phyloP scores from a whole-genome alignment of 2,797 vertebrate species.

The Pterois miles region DNA sequence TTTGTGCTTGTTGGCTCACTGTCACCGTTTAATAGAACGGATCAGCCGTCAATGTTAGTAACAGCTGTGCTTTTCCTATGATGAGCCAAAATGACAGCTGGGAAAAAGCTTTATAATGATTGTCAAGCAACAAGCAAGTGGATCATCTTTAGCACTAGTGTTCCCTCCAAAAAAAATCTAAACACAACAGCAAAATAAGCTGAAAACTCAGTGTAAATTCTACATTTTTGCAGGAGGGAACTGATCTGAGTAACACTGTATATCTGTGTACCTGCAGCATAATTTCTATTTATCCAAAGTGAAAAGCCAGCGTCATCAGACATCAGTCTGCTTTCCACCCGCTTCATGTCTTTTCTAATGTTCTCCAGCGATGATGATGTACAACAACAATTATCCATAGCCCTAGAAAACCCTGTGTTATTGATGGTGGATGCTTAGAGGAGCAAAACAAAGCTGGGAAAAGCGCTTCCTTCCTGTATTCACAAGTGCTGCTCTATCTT shows the following conservation, averaged over 20 bases:
- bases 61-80: background rate
- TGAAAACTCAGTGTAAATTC: background rate
- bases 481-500: constrained; percentile 50
- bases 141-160: background rate
- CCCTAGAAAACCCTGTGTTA: constrained; percentile 84
- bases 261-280: background rate
- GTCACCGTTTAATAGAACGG: background rate
- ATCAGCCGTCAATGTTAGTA: background rate
- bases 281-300: background rate
- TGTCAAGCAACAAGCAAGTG: background rate
- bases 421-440: constrained; percentile 81
- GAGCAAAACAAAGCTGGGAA: constrained; percentile 57
- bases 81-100: background rate
- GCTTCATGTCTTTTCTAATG: constrained; percentile 70
- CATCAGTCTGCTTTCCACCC: constrained; percentile 31
- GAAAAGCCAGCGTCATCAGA: background rate
- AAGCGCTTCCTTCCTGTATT: constrained; percentile 23
- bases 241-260: no score
- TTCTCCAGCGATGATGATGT: constrained; percentile 88
- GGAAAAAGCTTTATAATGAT: background rate
- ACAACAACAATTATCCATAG: constrained; percentile 90
- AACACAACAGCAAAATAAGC: background rate
- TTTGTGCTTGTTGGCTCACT: background rate
- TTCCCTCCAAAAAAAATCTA: background rate
- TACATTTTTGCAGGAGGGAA: background rate